A percentile compares a stretch with the other conserved stretches of the same genome.
These are phyloP conservation scores for Oreonectes daqikongensis DNA, from an alignment of 2,797 vertebrate species.

Conservation along the genomic window DNA sequence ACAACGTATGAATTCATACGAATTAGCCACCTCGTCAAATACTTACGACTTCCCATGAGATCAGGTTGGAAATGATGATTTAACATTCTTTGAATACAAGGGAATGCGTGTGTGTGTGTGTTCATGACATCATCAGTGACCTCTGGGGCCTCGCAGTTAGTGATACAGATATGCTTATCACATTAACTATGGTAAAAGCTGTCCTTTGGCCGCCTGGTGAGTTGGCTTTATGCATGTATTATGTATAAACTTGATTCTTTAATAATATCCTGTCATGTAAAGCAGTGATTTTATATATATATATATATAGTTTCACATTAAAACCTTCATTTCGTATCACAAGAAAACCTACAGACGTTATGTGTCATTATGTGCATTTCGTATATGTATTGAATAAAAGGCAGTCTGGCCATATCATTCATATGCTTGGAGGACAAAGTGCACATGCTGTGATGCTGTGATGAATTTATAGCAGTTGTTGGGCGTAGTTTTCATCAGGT, in stretches of 20 bases:
- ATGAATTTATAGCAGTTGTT: constrained; percentile 1
- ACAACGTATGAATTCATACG: too few relatives aligned
- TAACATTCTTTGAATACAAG: too few relatives aligned
- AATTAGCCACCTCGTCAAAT: too few relatives aligned
- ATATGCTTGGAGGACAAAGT: neutral
- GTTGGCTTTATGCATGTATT: neutral
- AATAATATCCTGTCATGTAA: neutral
- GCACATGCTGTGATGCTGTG: neutral
- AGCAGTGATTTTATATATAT: neutral
- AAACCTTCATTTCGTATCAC: too few relatives aligned
- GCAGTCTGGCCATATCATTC: neutral
- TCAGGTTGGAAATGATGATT: too few relatives aligned
- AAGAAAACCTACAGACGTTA: too few relatives aligned
- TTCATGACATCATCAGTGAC: constrained; percentile 12
- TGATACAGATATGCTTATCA: constrained; percentile 43
- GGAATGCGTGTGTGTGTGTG: constrained; percentile 51
- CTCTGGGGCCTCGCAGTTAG: neutral
- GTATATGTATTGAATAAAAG: too few relatives aligned
- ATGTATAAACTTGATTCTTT: neutral
- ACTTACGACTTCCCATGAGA: too few relatives aligned
- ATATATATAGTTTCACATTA: neutral
- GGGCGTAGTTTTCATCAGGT: constrained; percentile 5
- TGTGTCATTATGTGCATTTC: too few relatives aligned
- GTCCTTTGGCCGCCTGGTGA: constrained; percentile 11
- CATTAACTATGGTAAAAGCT: constrained; percentile 12